Evolutionary conservation across 2,888 invertebrate genomes (phyloP), one percentile per base, ranked within the genome.

Genomic region (Ormyrus labotus): DNA sequence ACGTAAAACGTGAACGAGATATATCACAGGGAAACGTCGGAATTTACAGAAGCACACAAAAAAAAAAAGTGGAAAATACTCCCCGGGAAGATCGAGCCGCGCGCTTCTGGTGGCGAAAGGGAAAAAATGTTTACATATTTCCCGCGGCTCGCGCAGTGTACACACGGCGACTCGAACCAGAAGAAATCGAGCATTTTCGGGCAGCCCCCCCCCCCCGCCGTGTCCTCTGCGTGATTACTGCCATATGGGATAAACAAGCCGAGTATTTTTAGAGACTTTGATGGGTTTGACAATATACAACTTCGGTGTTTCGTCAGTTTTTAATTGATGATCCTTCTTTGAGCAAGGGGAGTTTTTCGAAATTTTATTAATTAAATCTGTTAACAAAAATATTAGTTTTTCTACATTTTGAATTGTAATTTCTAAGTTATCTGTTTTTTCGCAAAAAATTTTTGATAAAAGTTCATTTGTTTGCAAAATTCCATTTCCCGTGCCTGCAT

Each of bases 91-190:
- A 72, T 72, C 67, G 58, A 2, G 51, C 53, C 13, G 64, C 13
- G 64, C 9, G 60, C 64, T 55, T 68, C 53, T 63, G 60, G 55
- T 51, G 76, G 55, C 45, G 34, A 75, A 75, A 76, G 72, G 72
- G 68, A 71, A 76, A 72, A 76, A 61, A 72, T 80, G 71, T 68
- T 76, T 76, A 76, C 68, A 64, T 63, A 76, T 68, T 76, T 76
- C 76, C 72, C 72, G 76, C 76, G 68, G 34, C 11, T 10, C 50
- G 10, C 4, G 51, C 34, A 68, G 55, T 63, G 45, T 67, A 69
- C 53, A 75, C 45, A 77, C 57, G 50, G 58, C 13, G 50, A 9
- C 76, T 70, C n/a, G 50, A 34, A 13, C 8, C 57, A 47, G 51
- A 19, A 19, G 19, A 55, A 69, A 69, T 61, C 51, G 51, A 48